phyloP scores from a whole-genome alignment of 2,888 invertebrate genomes.

The Drosophila anomelani region DNA sequence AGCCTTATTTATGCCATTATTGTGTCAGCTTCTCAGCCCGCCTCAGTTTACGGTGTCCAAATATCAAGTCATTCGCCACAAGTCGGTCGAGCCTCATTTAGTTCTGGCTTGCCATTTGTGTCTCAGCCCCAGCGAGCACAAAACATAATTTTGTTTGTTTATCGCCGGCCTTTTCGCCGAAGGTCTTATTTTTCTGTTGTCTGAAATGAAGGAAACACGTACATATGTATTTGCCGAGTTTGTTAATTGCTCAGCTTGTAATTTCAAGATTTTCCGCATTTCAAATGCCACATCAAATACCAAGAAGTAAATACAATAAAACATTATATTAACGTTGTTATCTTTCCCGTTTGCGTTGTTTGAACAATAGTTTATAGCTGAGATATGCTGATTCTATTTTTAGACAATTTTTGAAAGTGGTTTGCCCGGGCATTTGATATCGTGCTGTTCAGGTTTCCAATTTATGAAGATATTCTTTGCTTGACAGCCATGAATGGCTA shows the following conservation, averaged over 20 bases:
- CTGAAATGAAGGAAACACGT: slow-evolving; percentile 44
- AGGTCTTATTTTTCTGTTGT: slow-evolving; percentile 39
- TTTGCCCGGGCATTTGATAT: slow-evolving; percentile 7
- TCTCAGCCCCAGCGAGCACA: slow-evolving; percentile 44
- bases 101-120: slow-evolving; percentile 44
- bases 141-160: slow-evolving; percentile 43
- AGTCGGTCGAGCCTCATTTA: slow-evolving; percentile 61
- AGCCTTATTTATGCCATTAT: slow-evolving; percentile 77
- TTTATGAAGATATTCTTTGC: slow-evolving; percentile 8
- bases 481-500: background rate
- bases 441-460: slow-evolving; percentile 8
- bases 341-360: slow-evolving; percentile 23
- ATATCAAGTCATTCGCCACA: slow-evolving; percentile 59
- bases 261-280: slow-evolving; percentile 37
- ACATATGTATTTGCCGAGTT: slow-evolving; percentile 9
- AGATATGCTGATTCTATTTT: slow-evolving; percentile 28
- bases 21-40: slow-evolving; percentile 56
- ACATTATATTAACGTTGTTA: slow-evolving; percentile 16
- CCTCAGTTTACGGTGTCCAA: slow-evolving; percentile 36
- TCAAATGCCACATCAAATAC: slow-evolving; percentile 32
- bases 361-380: slow-evolving; percentile 17
- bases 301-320: slow-evolving; percentile 32
- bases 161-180: slow-evolving; percentile 26
- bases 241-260: slow-evolving; percentile 49
- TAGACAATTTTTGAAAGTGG: slow-evolving; percentile 18